These are phyloP conservation scores for Neolamprologus longior DNA, from an alignment of 2,113 vertebrate genomes.

Conservation along the genomic window DNA sequence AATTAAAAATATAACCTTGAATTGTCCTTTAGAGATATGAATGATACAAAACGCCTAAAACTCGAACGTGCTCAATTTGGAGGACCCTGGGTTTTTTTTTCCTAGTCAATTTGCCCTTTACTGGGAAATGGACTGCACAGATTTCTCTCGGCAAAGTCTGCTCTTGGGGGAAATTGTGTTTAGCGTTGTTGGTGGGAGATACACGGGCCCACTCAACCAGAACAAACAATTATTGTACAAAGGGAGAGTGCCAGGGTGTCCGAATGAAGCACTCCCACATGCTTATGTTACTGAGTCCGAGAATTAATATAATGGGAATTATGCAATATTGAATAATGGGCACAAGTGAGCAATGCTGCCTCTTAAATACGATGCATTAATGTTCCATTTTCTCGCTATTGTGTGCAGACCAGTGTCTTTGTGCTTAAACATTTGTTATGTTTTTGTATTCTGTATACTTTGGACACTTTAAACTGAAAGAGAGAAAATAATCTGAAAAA, in stretches of 20 bases:
- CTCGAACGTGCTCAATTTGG: not conserved
- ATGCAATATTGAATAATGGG: conserved; percentile 55
- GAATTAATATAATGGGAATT: conserved; percentile 45
- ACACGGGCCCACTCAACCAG: conserved; percentile 44
- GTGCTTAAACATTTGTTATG: not conserved
- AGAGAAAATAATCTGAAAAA: not conserved
- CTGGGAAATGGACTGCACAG: conserved; percentile 35
- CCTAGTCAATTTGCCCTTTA: conserved; percentile 52
- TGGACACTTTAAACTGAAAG: not conserved
- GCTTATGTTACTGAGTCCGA: conserved; percentile 37
- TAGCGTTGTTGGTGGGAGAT: conserved; percentile 60
- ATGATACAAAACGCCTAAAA: not conserved
- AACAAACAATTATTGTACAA: conserved; percentile 65
- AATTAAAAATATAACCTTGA: conserved; percentile 17
- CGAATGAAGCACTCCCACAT: conserved; percentile 21
- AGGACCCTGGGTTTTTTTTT: not conserved
- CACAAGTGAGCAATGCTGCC: conserved; percentile 12
- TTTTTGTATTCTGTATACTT: not conserved
- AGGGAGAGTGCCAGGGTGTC: conserved; percentile 44
- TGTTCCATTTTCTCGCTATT: conserved; percentile 11
- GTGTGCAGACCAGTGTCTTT: not conserved
- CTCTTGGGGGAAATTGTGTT: conserved; percentile 61
- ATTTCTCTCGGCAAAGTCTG: conserved; percentile 28
- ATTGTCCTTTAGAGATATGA: not conserved
- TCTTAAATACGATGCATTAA: conserved; percentile 39